phyloP scores from a whole-genome alignment of 1,140 invertebrate species.

The Maniola jurtina region DNA sequence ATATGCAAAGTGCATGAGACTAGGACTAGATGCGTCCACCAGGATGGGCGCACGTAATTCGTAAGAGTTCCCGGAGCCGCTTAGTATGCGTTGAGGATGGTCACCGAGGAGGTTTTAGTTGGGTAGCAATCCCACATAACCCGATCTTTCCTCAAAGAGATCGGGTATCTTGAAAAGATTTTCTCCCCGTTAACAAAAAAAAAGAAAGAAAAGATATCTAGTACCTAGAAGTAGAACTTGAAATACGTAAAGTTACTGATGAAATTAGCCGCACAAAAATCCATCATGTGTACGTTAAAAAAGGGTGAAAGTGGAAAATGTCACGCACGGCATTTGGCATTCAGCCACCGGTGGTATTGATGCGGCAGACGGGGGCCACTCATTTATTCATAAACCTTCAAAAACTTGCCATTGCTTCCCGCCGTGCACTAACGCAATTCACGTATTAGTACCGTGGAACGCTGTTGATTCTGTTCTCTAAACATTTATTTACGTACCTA shows the following conservation, averaged over 20 bases:
- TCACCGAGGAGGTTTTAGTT: too few species aligned
- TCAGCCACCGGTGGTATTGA: constrained; percentile 65
- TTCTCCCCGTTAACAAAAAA: too few species aligned
- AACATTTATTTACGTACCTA: constrained; percentile 21
- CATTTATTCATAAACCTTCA: constrained; percentile 75
- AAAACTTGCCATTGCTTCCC: constrained; percentile 65
- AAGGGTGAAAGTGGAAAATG: constrained; percentile 72
- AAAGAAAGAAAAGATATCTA: too few species aligned
- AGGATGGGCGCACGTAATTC: too few species aligned
- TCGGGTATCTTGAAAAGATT: too few species aligned
- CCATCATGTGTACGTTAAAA: constrained; percentile 53
- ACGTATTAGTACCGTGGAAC: constrained; percentile 44
- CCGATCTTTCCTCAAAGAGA: too few species aligned
- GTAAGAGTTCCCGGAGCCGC: too few species aligned
- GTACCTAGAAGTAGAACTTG: constrained; percentile 18
- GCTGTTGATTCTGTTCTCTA: constrained; percentile 36
- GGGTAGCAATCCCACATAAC: too few species aligned
- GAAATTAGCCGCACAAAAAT: constrained; percentile 65
- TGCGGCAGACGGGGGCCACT: constrained; percentile 63
- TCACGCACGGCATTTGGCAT: constrained; percentile 72
- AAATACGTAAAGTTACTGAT: constrained; percentile 33
- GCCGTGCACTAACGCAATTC: constrained; percentile 39
- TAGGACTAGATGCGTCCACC: too few species aligned
- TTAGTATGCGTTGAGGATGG: too few species aligned
- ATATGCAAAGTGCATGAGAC: too few species aligned